Evolutionary conservation across 1,140 invertebrate species (phyloP).

Genomic region (Aphaenogaster floridana): DNA sequence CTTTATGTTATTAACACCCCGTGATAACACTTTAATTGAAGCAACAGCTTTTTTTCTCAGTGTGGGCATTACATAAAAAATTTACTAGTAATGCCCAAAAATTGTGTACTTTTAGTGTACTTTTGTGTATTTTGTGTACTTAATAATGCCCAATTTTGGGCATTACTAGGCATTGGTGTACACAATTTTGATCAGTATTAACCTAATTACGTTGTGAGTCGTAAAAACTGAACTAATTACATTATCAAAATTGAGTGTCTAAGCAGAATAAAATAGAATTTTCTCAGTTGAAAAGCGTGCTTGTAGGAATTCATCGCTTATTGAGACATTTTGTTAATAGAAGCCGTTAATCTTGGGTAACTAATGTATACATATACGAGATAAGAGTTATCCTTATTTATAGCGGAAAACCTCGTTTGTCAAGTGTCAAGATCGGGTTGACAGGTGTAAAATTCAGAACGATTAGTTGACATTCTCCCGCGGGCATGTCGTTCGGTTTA

Average conservation of each 20-base stretch:
- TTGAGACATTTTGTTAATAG: conserved; percentile 40
- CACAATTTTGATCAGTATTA: too few species aligned
- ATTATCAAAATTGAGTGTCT: not conserved
- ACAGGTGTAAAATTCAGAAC: conserved; percentile 43
- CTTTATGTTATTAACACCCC: too few species aligned
- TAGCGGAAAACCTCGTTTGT: conserved; percentile 40
- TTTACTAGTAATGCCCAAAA: too few species aligned
- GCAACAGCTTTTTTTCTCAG: too few species aligned
- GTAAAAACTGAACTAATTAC: not conserved
- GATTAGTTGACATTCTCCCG: conserved; percentile 35
- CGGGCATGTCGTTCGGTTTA: not conserved
- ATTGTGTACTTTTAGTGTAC: too few species aligned
- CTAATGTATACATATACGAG: not conserved
- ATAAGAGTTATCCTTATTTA: conserved; percentile 31
- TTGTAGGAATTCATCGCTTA: not conserved
- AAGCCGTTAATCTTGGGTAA: not conserved
- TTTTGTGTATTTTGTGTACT: too few species aligned
- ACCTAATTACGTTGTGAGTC: not conserved
- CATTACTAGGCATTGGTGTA: too few species aligned
- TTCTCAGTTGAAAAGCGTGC: not conserved
- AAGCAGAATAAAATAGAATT: not conserved
- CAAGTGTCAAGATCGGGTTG: conserved; percentile 18
- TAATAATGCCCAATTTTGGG: too few species aligned
- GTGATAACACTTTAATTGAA: too few species aligned
- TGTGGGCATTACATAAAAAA: too few species aligned